phyloP scores from a whole-genome alignment of 2,888 invertebrate genomes.

The Cryptosula pallasiana region DNA sequence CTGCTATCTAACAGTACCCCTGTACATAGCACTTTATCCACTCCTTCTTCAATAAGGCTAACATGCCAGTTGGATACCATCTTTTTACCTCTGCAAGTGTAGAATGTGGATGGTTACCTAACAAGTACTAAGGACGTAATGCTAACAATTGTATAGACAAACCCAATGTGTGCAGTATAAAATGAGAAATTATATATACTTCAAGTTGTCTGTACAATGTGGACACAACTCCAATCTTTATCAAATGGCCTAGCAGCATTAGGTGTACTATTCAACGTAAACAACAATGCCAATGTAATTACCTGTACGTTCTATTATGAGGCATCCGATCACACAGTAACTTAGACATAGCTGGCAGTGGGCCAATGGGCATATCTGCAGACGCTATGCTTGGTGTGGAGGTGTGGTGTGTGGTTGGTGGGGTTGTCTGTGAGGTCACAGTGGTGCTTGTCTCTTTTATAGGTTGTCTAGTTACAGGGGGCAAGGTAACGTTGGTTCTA shows the following conservation, averaged over 20 bases:
- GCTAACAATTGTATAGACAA: no score
- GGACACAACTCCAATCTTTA: no score
- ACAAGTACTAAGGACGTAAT: no score
- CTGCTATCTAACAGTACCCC: neutral
- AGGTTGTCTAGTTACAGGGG: neutral
- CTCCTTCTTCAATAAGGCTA: neutral
- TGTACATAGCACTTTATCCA: neutral
- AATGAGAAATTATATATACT: no score
- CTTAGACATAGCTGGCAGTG: slow-evolving; percentile 8
- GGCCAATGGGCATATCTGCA: slow-evolving; percentile 17
- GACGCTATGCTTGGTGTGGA: neutral
- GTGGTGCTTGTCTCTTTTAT: neutral
- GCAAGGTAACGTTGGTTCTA: neutral
- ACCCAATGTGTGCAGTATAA: no score
- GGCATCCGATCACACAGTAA: neutral
- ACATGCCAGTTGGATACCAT: slow-evolving; percentile 13
- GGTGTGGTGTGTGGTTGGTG: neutral
- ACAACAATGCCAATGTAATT: no score
- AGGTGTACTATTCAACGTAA: no score
- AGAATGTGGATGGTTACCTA: no score
- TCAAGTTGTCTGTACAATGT: no score
- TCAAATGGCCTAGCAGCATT: no score
- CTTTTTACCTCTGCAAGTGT: slow-evolving; percentile 10
- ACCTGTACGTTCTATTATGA: neutral
- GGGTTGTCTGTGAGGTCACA: neutral